Evolutionary conservation across 2,113 vertebrate species (phyloP).

Genomic region (Rostratula benghalensis): DNA sequence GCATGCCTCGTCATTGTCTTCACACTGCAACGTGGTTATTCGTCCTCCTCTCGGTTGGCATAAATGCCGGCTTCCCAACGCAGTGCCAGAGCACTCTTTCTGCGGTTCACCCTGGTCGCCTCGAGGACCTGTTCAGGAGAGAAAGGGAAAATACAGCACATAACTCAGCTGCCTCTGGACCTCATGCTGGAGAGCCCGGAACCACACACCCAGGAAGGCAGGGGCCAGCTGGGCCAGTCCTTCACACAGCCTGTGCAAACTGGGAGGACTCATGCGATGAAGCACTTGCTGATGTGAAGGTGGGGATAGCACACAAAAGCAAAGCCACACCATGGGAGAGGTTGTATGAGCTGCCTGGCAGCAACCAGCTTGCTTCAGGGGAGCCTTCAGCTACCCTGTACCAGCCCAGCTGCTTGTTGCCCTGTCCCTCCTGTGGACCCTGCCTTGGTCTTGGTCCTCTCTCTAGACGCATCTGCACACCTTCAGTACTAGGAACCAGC

Average conservation of each 20-base stretch:
- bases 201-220: not conserved
- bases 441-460: not conserved
- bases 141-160: not conserved
- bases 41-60: slow-evolving; percentile 87
- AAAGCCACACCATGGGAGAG: not conserved
- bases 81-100: slow-evolving; percentile 93
- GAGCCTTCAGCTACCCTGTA: not conserved
- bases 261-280: not conserved
- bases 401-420: not conserved
- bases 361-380: not conserved
- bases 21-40: slow-evolving; percentile 62
- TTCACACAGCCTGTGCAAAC: not conserved
- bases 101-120: slow-evolving; percentile 92
- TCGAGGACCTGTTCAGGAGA: slow-evolving; percentile 87
- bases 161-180: not conserved
- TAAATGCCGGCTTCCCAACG: slow-evolving; percentile 98
- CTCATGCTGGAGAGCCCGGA: fast-evolving
- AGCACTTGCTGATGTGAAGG: not conserved
- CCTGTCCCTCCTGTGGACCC: not conserved
- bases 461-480: not conserved
- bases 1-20: slow-evolving; percentile 7
- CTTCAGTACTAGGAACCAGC: not conserved
- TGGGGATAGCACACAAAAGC: not conserved
- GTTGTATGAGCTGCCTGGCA: not conserved
- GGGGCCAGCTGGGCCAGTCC: not conserved